phyloP scores from a whole-genome alignment of 37 sponge, comb jelly and placozoan species.

The Eunapius fragilis region DNA sequence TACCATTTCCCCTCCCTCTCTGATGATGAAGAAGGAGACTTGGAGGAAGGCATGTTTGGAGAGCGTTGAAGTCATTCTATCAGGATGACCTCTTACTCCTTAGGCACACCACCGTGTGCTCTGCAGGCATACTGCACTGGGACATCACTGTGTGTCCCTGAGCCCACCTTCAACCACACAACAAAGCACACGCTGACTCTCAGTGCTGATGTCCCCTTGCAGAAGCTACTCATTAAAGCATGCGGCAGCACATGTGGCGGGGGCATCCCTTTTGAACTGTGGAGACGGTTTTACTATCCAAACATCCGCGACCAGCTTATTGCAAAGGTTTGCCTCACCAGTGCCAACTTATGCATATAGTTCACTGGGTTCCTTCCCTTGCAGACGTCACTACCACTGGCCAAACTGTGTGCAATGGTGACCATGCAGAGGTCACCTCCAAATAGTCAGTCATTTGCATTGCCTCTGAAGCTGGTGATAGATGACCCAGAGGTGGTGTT shows the following conservation, averaged over 20 bases:
- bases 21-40: neutral
- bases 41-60: constrained; percentile 7
- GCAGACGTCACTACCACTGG: constrained; percentile 73
- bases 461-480: constrained; percentile 54
- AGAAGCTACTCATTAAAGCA: constrained; percentile 39
- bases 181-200: constrained; percentile 59
- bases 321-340: too few relatives aligned
- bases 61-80: neutral
- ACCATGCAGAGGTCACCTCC: constrained; percentile 51
- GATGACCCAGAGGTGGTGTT: constrained; percentile 3
- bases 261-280: constrained; percentile 85
- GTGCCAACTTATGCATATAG: neutral
- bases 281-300: constrained; percentile 91
- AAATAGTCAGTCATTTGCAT: constrained; percentile 38
- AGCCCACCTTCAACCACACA: constrained; percentile 46
- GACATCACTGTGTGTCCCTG: constrained; percentile 67
- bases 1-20: constrained; percentile 73
- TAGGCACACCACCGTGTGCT: neutral
- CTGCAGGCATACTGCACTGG: constrained; percentile 55
- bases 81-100: neutral
- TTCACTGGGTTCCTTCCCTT: neutral
- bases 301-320: constrained; percentile 90
- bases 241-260: constrained; percentile 43
- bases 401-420: constrained; percentile 80
- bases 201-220: constrained; percentile 22